Percentiles rank a stretch among this genome's conserved stretches.
These are phyloP conservation scores for Hartigia nigra DNA, from an alignment of 2,888 invertebrate species.

Conservation along the genomic window DNA sequence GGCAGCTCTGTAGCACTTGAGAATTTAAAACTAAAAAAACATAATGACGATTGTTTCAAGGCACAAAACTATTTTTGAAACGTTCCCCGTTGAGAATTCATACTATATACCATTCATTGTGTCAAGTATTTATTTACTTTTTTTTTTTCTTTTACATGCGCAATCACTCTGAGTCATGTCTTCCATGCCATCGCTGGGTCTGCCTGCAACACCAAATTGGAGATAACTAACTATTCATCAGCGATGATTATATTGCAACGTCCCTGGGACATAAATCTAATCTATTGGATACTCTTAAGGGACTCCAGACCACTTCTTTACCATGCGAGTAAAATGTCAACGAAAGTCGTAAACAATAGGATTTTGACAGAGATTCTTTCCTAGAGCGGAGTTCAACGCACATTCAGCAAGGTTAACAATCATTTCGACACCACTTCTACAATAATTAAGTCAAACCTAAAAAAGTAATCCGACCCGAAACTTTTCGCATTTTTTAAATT, in stretches of 20 bases:
- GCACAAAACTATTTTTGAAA: neutral
- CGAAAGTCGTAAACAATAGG: too few species aligned
- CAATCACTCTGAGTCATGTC: neutral
- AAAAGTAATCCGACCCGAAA: too few species aligned
- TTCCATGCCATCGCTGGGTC: neutral
- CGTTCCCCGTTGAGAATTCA: neutral
- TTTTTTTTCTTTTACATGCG: neutral
- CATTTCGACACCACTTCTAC: too few species aligned
- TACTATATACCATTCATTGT: neutral
- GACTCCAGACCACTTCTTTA: too few species aligned
- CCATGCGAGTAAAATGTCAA: too few species aligned
- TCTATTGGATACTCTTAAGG: neutral
- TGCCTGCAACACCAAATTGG: neutral
- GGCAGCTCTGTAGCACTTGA: constrained; percentile 28
- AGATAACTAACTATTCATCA: neutral
- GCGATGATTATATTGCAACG: neutral
- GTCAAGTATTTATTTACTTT: neutral
- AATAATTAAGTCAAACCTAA: too few species aligned
- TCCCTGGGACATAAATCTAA: neutral
- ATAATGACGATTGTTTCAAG: neutral
- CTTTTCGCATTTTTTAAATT: too few species aligned
- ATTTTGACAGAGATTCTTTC: too few species aligned
- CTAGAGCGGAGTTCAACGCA: too few species aligned
- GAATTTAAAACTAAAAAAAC: neutral
- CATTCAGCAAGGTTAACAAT: too few species aligned